These are phyloP conservation scores for Psylliodes chrysocephalus DNA, from an alignment of 2,888 invertebrate genomes.

Conservation along the genomic window DNA sequence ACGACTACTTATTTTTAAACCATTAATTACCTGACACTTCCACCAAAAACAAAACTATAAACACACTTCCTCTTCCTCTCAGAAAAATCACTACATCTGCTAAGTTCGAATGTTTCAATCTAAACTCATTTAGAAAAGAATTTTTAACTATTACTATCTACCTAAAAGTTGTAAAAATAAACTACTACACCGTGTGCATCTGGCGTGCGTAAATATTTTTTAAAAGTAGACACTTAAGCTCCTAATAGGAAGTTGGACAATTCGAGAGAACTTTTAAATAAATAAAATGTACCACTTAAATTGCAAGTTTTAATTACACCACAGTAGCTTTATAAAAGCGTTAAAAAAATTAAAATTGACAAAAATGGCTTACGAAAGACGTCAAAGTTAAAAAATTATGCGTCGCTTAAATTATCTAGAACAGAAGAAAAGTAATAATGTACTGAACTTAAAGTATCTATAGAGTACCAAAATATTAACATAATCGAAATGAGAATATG, in stretches of 20 bases:
- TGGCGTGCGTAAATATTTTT: slow-evolving; percentile 15
- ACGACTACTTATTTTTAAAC: not conserved
- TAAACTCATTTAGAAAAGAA: not conserved
- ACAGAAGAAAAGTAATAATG: too few relatives aligned
- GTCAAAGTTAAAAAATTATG: too few relatives aligned
- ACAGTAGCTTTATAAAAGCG: too few relatives aligned
- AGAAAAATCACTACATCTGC: slow-evolving; percentile 2
- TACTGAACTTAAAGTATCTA: too few relatives aligned
- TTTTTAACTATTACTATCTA: slow-evolving; percentile 11
- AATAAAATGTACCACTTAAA: too few relatives aligned
- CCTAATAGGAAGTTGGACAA: not conserved
- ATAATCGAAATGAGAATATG: too few relatives aligned
- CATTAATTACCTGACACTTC: slow-evolving; percentile 10
- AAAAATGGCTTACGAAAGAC: too few relatives aligned
- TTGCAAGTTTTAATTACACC: too few relatives aligned
- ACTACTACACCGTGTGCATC: slow-evolving; percentile 11
- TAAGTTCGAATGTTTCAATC: not conserved
- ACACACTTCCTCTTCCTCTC: not conserved
- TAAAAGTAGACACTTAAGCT: slow-evolving; percentile 17
- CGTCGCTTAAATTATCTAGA: too few relatives aligned
- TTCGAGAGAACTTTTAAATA: too few relatives aligned
- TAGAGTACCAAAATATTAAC: too few relatives aligned
- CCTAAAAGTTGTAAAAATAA: slow-evolving; percentile 17
- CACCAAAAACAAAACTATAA: not conserved
- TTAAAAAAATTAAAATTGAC: too few relatives aligned